Conservation (phyloP, 1,140 invertebrate species). For the Ceratosolen solmsi region DNA sequence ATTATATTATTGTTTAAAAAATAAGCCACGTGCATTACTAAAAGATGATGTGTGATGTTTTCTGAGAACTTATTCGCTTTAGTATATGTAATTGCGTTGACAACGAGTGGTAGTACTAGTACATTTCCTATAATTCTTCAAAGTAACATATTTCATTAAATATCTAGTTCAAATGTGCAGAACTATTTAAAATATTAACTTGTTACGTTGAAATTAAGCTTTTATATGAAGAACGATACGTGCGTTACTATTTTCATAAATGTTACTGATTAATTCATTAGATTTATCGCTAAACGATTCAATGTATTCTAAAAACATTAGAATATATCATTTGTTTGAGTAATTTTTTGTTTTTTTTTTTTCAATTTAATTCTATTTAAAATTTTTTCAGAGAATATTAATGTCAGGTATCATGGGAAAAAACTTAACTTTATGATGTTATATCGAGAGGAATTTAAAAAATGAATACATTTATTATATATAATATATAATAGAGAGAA, state of each 20-base stretch:
- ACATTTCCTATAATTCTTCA: not conserved
- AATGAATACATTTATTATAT: too few species aligned
- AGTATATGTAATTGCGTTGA: conserved; percentile 11
- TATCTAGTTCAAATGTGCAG: not conserved
- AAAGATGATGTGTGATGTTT: not conserved
- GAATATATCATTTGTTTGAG: not conserved
- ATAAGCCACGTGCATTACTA: not conserved
- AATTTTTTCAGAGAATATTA: too few species aligned
- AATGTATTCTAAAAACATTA: too few species aligned
- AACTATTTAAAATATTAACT: not conserved
- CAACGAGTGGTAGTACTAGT: too few species aligned
- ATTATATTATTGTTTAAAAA: not conserved
- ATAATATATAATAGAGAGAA: not conserved
- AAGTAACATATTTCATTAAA: not conserved
- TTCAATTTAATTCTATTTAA: too few species aligned
- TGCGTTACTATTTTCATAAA: not conserved
- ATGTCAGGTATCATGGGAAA: too few species aligned
- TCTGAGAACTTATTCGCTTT: not conserved
- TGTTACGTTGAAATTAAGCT: conserved; percentile 1
- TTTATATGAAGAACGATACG: conserved; percentile 19
- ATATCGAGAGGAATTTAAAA: too few species aligned
- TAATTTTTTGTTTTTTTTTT: too few species aligned
- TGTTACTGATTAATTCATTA: not conserved
- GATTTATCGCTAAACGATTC: too few species aligned
- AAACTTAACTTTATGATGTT: too few species aligned